A percentile compares a stretch with the other conserved stretches of the same genome.
phyloP scores from a whole-genome alignment of 2,113 vertebrate genomes.

The Paramisgurnus dabryanus region DNA sequence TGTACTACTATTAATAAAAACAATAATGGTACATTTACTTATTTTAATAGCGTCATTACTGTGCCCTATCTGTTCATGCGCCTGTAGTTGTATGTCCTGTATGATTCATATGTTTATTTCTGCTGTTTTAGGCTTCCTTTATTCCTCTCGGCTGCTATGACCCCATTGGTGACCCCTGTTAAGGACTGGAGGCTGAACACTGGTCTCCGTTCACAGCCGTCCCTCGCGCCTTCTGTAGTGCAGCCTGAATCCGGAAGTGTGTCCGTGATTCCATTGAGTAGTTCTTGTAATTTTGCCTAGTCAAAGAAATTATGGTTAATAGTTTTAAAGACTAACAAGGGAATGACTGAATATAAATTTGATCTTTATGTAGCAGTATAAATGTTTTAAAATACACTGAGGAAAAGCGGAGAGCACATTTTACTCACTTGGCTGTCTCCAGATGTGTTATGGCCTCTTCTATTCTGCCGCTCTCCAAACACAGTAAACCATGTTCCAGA shows the following conservation, averaged over 20 bases:
- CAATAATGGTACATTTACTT: neutral
- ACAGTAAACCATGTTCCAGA: conserved; percentile 90
- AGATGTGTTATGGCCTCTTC: conserved; percentile 88
- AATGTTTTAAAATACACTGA: neutral
- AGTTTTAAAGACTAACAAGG: neutral
- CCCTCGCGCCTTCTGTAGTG: conserved; percentile 86
- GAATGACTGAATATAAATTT: neutral
- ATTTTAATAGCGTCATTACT: conserved; percentile 1
- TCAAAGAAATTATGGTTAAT: conserved; percentile 29
- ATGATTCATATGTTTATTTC: conserved; percentile 25
- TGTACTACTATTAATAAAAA: neutral
- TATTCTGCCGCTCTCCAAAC: conserved; percentile 83
- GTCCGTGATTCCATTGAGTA: conserved; percentile 99
- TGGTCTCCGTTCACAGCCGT: conserved; percentile 75
- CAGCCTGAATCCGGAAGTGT: conserved; percentile 97
- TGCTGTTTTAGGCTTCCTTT: neutral
- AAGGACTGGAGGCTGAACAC: conserved; percentile 70
- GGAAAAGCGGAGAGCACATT: neutral
- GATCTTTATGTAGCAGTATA: too few relatives aligned
- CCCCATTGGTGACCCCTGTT: conserved; percentile 52
- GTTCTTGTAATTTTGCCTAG: conserved; percentile 96
- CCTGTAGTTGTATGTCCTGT: conserved; percentile 11
- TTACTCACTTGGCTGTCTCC: conserved; percentile 89
- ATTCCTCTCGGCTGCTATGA: conserved; percentile 32
- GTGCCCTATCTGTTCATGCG: conserved; percentile 27